Percentiles rank a stretch among this genome's conserved stretches.
Evolutionary conservation across 2,113 vertebrate species (phyloP).

Genomic region (Procavia capensis): DNA sequence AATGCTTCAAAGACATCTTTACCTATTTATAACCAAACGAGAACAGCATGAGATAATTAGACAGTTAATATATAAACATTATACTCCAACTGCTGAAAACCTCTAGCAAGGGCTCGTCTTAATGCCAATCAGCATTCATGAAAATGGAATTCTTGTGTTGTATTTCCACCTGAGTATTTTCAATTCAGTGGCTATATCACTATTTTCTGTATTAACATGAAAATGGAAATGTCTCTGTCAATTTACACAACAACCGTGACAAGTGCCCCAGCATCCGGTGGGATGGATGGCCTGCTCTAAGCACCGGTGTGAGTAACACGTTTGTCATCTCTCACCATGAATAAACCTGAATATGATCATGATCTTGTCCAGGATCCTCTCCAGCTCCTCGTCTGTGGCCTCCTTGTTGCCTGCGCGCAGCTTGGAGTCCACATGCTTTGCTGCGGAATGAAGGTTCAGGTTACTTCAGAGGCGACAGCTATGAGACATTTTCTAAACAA

Average conservation of each 20-base stretch:
- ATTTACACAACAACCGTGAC: neutral
- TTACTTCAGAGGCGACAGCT: neutral
- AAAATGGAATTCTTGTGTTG: neutral
- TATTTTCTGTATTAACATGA: neutral
- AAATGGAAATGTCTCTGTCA: neutral
- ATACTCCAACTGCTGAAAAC: neutral
- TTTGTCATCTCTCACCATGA: slow-evolving; percentile 86
- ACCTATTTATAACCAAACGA: slow-evolving; percentile 80
- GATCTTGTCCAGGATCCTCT: slow-evolving; percentile 92
- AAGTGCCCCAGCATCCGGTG: too few species aligned
- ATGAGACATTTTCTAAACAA: neutral
- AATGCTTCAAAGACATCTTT: slow-evolving; percentile 93
- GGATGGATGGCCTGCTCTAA: too few species aligned
- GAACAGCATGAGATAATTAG: neutral
- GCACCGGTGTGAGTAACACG: too few species aligned
- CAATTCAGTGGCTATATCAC: neutral
- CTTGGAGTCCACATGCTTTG: slow-evolving; percentile 92
- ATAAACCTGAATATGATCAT: slow-evolving; percentile 93
- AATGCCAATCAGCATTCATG: neutral
- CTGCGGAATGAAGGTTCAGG: slow-evolving; percentile 78
- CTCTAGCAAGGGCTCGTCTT: neutral
- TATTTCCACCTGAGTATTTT: neutral
- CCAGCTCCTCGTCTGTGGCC: slow-evolving; percentile 91
- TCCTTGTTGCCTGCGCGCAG: slow-evolving; percentile 92
- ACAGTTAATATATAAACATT: neutral